Evolutionary conservation across 2,888 invertebrate species (phyloP), one percentile per base, ranked within the genome.

Genomic region (Cantharis lateralis): DNA sequence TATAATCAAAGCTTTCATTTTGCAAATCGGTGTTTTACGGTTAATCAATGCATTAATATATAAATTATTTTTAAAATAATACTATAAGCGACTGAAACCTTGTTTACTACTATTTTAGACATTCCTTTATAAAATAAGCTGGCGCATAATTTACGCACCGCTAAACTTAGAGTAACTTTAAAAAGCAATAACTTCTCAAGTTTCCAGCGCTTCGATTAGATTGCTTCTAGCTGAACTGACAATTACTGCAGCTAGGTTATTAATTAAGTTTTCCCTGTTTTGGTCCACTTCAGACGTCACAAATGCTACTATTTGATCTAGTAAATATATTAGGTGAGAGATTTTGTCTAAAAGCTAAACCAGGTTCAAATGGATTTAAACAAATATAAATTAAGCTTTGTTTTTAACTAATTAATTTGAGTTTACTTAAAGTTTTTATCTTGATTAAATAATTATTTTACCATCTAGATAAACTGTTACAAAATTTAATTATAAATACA

Each of bases 151-250:
- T 77, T 77, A 77, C 74, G 69, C 77, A 72, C 71, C 69, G 76
- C 77, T 74, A 74, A 62, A 28, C 71, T 63, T 61, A 63, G 64
- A 74, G 74, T 76, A 81, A 73, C 78, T 79, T 81, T 79, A 80
- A 82, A 81, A 82, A 81, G 78, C 79, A 80, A 79, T 78, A 82
- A 81, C 76, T 81, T 81, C 74, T 78, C 78, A 80, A 81, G 80
- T 81, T 80, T 70, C 71, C 76, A 77, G 74, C 76, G 74, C 74
- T 77, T 79, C 80, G 80, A 83, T 82, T 82, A 82, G 81, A 83
- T 82, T 82, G 81, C 80, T 80, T 81, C 80, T 80, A 81, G 79
- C 77, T 81, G 77, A 82, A 81, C 81, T 82, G 83, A 82, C 81
- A 81, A 82, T 82, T 82, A 82, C 79, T 80, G 81, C 78, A 77